A percentile compares a stretch with the other conserved stretches of the same genome.
phyloP scores from a whole-genome alignment of 2,113 vertebrate species.

The Maccullochella peelii region DNA sequence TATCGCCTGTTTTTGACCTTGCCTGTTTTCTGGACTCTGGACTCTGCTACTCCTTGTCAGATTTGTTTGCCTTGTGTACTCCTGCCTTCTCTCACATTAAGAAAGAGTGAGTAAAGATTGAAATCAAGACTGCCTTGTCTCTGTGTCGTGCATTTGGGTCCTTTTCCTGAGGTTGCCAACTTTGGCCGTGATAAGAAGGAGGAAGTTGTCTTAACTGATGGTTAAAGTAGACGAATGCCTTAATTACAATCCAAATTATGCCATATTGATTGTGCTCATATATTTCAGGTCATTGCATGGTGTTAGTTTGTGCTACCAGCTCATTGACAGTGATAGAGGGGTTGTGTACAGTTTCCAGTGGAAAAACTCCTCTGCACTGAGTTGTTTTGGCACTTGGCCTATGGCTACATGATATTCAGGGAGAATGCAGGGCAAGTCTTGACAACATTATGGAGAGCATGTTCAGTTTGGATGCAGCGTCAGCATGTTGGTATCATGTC shows the following conservation, averaged over 20 bases:
- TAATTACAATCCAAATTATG: not conserved
- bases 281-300: not conserved
- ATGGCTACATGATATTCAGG: slow-evolving; percentile 44
- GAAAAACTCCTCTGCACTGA: not conserved
- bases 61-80: no score
- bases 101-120: no score
- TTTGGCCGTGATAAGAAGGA: no score
- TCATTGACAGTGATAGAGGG: not conserved
- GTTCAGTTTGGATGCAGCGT: slow-evolving; percentile 30
- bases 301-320: not conserved
- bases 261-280: not conserved
- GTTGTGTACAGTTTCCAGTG: slow-evolving; percentile 32
- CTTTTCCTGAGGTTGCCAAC: no score
- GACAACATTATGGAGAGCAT: slow-evolving; percentile 51
- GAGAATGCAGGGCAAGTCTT: slow-evolving; percentile 64
- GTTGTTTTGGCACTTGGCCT: slow-evolving; percentile 22
- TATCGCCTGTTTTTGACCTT: no score
- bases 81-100: no score
- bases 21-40: no score
- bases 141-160: no score
- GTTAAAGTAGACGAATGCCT: not conserved
- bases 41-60: no score
- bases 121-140: no score
- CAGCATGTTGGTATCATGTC: slow-evolving; percentile 30
- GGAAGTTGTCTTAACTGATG: not conserved